Evolutionary conservation across 1,140 invertebrate genomes (phyloP).

Genomic region (Pachypsylla venusta): DNA sequence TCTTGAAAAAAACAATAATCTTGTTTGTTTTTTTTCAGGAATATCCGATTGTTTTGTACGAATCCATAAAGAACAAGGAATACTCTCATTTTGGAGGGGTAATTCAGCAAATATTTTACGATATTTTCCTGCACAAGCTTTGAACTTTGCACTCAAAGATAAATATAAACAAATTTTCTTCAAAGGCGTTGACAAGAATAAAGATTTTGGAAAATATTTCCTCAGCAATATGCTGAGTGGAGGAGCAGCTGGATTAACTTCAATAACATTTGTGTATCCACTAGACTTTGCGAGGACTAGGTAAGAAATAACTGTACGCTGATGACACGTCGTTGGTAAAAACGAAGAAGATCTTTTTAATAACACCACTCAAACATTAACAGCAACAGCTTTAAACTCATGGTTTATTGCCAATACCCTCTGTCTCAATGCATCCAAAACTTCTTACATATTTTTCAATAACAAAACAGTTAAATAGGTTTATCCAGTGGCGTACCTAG

Average conservation of each 20-base stretch:
- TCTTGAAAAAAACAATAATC: too few species aligned
- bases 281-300: constrained; percentile 89
- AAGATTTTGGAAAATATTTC: constrained; percentile 76
- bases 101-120: constrained; percentile 84
- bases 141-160: constrained; percentile 94
- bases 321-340: background rate
- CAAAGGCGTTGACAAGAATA: constrained; percentile 71
- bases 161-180: constrained; percentile 73
- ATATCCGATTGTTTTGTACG: constrained; percentile 74
- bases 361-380: background rate
- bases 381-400: constrained; percentile 26
- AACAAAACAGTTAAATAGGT: too few species aligned
- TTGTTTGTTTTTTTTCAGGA: constrained; percentile 39
- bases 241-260: constrained; percentile 86
- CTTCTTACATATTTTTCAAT: too few species aligned
- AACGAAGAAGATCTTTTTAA: background rate
- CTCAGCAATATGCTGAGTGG: constrained; percentile 77
- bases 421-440: too few species aligned
- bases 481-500: too few species aligned
- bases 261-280: constrained; percentile 89
- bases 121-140: constrained; percentile 89
- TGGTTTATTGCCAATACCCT: constrained; percentile 14
- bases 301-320: constrained; percentile 36
- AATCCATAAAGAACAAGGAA: constrained; percentile 73
- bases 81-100: constrained; percentile 78